Base-by-base conservation (phyloP, 2,113 vertebrate species). In the Sitta europaea region DNA sequence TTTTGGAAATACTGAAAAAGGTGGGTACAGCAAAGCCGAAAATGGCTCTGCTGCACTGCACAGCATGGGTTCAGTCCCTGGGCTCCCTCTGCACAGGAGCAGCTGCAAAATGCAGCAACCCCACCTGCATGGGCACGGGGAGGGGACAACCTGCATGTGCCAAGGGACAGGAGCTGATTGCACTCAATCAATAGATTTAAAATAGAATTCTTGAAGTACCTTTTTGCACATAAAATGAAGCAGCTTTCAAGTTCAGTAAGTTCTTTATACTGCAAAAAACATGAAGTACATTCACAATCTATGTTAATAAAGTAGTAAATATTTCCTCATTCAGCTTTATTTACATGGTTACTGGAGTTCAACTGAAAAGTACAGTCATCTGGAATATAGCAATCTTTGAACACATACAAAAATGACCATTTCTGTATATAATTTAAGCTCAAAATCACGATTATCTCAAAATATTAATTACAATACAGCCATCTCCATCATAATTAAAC, bases 401-500 rank as follows among this genome's bases (percentile, higher is more conserved):
- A 99, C 99, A 99, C 99, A 99, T 99, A 99, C 98, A 99, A 99
- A 99, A 99, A 99, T 98, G 98, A 99, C 98, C 97, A 96, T 98
- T 98, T 98, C 98, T 99, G 98, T 99, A 98, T 98, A 99, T 98
- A 99, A 98, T 98, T 98, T 98, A 99, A 99, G 99, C 99, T 99
- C 98, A 99, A 99, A 99, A 99, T 98, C 99, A 99, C 99, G 98
- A 99, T 99, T 99, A 98, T 99, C 98, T 98, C 99, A 99, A 99
- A 99, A 99, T 99, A 99, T 98, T 98, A 99, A 98, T 99, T 99
- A 98, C 98, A 99, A 98, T 98, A 98, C 98, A 98, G 98, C 97
- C 98, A 98, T 98, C 98, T 98, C 98, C 98, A 97, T 98, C 97
- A 97, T 97, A 97, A 82, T 98, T 98, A 97, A 98, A 98, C 97